Evolutionary conservation across 1,140 invertebrate genomes (phyloP).

Genomic region (Cyclina sinensis): DNA sequence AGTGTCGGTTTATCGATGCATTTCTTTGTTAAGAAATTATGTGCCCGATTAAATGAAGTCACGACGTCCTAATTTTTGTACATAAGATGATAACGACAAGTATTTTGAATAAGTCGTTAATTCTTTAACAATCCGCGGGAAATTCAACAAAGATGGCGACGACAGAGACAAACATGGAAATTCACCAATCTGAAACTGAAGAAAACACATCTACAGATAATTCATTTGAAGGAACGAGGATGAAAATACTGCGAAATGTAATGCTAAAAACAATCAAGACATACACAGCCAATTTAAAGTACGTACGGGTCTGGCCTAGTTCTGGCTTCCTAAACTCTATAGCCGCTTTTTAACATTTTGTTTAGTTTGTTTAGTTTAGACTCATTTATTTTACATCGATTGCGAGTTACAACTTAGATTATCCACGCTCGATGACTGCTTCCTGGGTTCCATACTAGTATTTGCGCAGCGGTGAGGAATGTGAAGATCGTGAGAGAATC

Average conservation of each 20-base stretch:
- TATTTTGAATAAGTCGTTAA: not conserved
- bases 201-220: not conserved
- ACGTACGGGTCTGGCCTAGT: not conserved
- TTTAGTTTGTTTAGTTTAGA: not conserved
- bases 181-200: not conserved
- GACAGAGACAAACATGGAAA: not conserved
- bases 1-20: too few species aligned
- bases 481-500: too few species aligned
- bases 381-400: too few species aligned
- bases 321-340: too few species aligned
- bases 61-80: not conserved
- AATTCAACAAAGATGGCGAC: slow-evolving; percentile 49
- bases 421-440: too few species aligned
- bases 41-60: too few species aligned
- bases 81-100: not conserved
- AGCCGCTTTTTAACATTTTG: not conserved
- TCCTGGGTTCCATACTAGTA: too few species aligned
- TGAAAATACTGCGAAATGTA: slow-evolving; percentile 23
- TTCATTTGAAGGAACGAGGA: not conserved
- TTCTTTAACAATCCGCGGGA: not conserved
- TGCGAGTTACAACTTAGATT: too few species aligned
- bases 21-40: too few species aligned
- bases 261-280: slow-evolving; percentile 37
- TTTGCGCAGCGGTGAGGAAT: too few species aligned
- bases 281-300: slow-evolving; percentile 25